A percentile compares a stretch with the other conserved stretches of the same genome.
These are phyloP conservation scores for Cordilura impudica DNA, from an alignment of 2,888 invertebrate genomes.

Conservation along the genomic window DNA sequence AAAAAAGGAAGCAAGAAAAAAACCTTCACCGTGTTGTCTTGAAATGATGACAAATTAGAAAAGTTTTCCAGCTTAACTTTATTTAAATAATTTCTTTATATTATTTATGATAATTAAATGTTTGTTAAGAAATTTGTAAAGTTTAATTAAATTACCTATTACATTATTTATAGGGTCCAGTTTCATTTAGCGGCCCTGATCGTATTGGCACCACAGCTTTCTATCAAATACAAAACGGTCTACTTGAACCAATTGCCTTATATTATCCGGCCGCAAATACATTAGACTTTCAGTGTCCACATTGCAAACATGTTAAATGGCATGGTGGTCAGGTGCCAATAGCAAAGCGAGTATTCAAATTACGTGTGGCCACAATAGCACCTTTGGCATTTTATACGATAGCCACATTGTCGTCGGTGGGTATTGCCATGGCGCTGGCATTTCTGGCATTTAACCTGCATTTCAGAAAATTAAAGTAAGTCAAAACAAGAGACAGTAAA, in stretches of 20 bases:
- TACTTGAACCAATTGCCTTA: conserved; percentile 85
- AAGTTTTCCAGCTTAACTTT: too few species aligned
- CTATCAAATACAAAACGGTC: conserved; percentile 91
- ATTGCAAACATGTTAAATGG: conserved; percentile 84
- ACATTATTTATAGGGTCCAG: conserved; percentile 84
- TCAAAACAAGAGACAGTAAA: conserved; percentile 45
- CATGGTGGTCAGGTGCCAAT: conserved; percentile 89
- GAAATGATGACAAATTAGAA: too few species aligned
- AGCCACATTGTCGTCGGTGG: conserved; percentile 85
- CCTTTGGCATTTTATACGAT: conserved; percentile 86
- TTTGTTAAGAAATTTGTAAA: neutral
- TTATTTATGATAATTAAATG: neutral
- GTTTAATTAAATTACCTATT: neutral
- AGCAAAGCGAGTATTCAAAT: conserved; percentile 86
- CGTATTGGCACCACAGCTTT: conserved; percentile 92
- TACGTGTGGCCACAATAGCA: conserved; percentile 87
- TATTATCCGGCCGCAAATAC: conserved; percentile 82
- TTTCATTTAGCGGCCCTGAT: conserved; percentile 93
- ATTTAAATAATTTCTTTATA: too few species aligned
- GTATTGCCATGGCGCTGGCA: conserved; percentile 85
- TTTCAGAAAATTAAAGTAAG: conserved; percentile 89
- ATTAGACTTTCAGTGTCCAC: conserved; percentile 84
- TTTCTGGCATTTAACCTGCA: conserved; percentile 91
- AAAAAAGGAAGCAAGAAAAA: too few species aligned
- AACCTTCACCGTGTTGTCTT: too few species aligned